Evolutionary conservation across 2,113 vertebrate species (phyloP).

Genomic region (Scophthalmus maximus): DNA sequence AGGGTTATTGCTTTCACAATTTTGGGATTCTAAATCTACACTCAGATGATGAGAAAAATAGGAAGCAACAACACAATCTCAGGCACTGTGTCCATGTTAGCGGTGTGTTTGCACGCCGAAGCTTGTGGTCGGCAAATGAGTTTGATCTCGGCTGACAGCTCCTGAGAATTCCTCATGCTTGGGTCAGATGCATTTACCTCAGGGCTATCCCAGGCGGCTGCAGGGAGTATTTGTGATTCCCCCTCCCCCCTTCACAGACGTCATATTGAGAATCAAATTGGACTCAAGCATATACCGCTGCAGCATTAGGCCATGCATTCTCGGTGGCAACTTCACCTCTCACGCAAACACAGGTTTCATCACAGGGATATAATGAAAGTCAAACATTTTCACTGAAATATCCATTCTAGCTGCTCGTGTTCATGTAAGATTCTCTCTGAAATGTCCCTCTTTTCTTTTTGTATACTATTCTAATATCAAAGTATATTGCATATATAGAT

Average conservation of each 20-base stretch:
- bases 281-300: slow-evolving; percentile 48
- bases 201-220: slow-evolving; percentile 65
- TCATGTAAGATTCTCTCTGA: background rate
- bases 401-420: background rate
- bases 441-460: background rate
- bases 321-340: slow-evolving; percentile 25
- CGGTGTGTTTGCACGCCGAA: slow-evolving; percentile 50
- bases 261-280: slow-evolving; percentile 68
- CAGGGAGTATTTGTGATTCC: slow-evolving; percentile 73
- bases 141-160: slow-evolving; percentile 80
- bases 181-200: slow-evolving; percentile 75
- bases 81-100: slow-evolving; percentile 38
- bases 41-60: background rate
- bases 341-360: slow-evolving; percentile 19
- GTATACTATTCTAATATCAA: background rate
- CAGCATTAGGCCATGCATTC: slow-evolving; percentile 29
- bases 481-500: background rate
- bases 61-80: slow-evolving; percentile 47
- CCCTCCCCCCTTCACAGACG: slow-evolving; percentile 56
- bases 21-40: slow-evolving; percentile 16
- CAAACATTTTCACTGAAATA: slow-evolving; percentile 19
- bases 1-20: slow-evolving; percentile 7
- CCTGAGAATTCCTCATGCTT: slow-evolving; percentile 72
- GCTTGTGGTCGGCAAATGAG: slow-evolving; percentile 77
- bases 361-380: slow-evolving; percentile 21